These are phyloP conservation scores for Eledona agricola DNA, from an alignment of 2,888 invertebrate species.

Conservation along the genomic window DNA sequence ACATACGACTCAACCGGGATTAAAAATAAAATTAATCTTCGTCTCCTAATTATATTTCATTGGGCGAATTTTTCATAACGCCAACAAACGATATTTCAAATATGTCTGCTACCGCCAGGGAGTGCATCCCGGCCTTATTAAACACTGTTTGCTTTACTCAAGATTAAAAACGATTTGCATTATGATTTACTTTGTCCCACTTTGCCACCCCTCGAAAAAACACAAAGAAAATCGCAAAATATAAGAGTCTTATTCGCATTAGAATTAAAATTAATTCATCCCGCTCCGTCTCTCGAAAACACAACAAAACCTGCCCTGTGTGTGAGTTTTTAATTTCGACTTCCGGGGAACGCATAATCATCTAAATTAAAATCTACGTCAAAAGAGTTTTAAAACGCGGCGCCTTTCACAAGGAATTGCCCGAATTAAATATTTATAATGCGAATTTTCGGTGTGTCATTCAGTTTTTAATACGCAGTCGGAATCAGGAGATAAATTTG, in stretches of 20 bases:
- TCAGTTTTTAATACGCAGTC: constrained; percentile 6
- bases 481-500: constrained; percentile 23
- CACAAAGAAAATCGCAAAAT: constrained; percentile 50
- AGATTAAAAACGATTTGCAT: constrained; percentile 58
- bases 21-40: constrained; percentile 21
- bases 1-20: constrained; percentile 1
- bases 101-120: constrained; percentile 18
- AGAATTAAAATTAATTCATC: constrained; percentile 55
- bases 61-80: constrained; percentile 15
- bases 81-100: constrained; percentile 24
- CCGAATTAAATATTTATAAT: no score
- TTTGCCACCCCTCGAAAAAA: constrained; percentile 46
- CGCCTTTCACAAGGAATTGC: no score
- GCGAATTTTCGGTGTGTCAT: no score
- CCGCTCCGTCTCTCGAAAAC: constrained; percentile 32
- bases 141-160: constrained; percentile 53
- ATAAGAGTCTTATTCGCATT: constrained; percentile 51
- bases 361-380: constrained; percentile 47
- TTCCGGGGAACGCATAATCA: constrained; percentile 41
- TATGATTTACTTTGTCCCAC: constrained; percentile 51
- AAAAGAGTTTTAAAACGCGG: constrained; percentile 43
- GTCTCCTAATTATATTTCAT: constrained; percentile 16
- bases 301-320: constrained; percentile 46
- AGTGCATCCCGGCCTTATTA: constrained; percentile 48
- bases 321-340: constrained; percentile 50